These are phyloP conservation scores for Brassicogethes aeneus DNA, from an alignment of 2,888 invertebrate genomes.

Conservation along the genomic window DNA sequence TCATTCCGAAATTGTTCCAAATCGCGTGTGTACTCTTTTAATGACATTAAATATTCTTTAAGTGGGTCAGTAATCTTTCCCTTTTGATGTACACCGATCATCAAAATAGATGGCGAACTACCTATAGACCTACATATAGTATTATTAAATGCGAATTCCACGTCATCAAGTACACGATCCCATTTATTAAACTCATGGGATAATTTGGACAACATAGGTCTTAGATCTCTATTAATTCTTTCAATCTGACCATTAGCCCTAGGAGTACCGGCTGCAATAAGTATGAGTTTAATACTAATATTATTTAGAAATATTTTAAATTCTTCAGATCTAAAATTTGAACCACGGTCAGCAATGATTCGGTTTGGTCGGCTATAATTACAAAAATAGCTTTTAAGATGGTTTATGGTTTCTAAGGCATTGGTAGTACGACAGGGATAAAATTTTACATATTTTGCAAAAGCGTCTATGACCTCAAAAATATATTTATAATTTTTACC, in stretches of 20 bases:
- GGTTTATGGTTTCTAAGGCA: conserved; percentile 13
- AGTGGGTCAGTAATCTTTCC: too few relatives aligned
- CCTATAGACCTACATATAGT: neutral
- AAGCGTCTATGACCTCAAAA: conserved; percentile 22
- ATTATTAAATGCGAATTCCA: conserved; percentile 1
- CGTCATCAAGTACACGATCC: neutral
- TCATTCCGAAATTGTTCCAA: too few relatives aligned
- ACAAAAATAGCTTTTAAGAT: conserved; percentile 14
- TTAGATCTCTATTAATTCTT: neutral
- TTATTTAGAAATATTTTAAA: conserved; percentile 14
- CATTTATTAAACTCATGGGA: neutral
- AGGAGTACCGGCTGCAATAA: neutral
- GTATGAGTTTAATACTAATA: neutral
- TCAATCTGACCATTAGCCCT: too few relatives aligned
- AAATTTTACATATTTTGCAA: conserved; percentile 22
- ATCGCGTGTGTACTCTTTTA: too few relatives aligned
- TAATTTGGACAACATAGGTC: neutral
- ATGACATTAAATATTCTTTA: too few relatives aligned
- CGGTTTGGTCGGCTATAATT: conserved; percentile 11
- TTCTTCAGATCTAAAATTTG: conserved; percentile 13
- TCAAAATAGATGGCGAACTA: neutral
- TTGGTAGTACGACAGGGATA: conserved; percentile 18
- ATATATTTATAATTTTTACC: conserved; percentile 16
- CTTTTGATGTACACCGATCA: too few relatives aligned
- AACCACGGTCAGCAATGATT: conserved; percentile 17